Conservation (phyloP, 1,140 invertebrate species). For the Bombus ignitus region DNA sequence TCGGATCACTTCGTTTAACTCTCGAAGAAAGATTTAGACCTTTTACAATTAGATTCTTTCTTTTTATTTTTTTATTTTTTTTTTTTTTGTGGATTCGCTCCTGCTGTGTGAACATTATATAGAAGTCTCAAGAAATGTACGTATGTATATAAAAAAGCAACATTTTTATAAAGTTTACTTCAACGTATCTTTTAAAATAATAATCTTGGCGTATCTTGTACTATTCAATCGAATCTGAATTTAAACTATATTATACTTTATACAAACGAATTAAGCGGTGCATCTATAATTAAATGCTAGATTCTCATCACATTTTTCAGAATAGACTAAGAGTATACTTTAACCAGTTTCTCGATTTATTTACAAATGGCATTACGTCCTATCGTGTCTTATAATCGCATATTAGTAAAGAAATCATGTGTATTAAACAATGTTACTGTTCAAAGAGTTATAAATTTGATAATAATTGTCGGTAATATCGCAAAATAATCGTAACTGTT, state of each 20-base stretch:
- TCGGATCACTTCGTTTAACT: background rate
- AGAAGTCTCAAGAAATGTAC: background rate
- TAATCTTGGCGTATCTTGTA: background rate
- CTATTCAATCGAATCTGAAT: background rate
- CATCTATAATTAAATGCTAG: slow-evolving; percentile 6
- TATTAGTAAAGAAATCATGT: background rate
- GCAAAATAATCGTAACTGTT: slow-evolving; percentile 18
- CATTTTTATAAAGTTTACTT: slow-evolving; percentile 10
- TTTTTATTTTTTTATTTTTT: too few species aligned
- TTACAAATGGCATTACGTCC: slow-evolving; percentile 13
- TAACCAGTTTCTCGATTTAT: background rate
- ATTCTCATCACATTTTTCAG: background rate
- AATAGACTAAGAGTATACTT: background rate
- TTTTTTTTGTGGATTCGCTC: background rate
- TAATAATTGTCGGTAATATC: background rate
- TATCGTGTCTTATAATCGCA: background rate
- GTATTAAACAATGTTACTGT: background rate
- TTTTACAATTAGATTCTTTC: background rate
- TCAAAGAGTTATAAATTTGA: background rate
- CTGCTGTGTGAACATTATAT: background rate
- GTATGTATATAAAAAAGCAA: slow-evolving; percentile 18
- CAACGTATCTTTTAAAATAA: slow-evolving; percentile 14
- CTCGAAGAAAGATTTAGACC: background rate
- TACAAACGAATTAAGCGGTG: slow-evolving; percentile 18
- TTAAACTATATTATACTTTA: slow-evolving; percentile 4